Evolutionary conservation across 2,888 invertebrate genomes (phyloP), one percentile per base, ranked within the genome.

Genomic region (Zootermopsis nevadensis): DNA sequence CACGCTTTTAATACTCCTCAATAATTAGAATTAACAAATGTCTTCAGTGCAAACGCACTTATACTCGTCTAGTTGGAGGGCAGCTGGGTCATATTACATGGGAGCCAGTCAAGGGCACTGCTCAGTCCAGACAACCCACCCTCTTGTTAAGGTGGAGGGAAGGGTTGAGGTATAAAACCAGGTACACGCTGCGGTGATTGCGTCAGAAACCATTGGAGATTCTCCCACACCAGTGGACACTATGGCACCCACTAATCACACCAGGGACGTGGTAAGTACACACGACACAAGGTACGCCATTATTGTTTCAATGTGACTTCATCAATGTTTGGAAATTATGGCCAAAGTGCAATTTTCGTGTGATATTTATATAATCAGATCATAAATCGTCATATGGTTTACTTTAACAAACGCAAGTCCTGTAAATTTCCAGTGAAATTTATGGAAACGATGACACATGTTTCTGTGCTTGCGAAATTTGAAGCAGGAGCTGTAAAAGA

Each of bases 161-260:
- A 69, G 69, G 69, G 33, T 69, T 69, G 69, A 30, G 48, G 33
- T 69, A 69, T 69, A 69, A 69, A 69, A 69, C 69, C 69, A 69
- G 69, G 69, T 69, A 33, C 69, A 31, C 33, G 69, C 10, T 22
- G 6, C 4, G 33, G 60, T 27, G 60, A 60, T 60, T 60, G 60
- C 60, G 60, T 60, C 60, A 60, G 60, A 60, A 60, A n/a, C 77
- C 19, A n/a, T 22, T 15, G 24, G 30, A 77, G 33, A 77, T 22
- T 53, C 30, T 19, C 38, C 42, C 48, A 77, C 24, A 42, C 22
- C 77, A 77, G n/a, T 30, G 30, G 77, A 53, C 48, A 19, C 48
- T 48, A 48, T 48, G 27, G 31, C 67, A 31, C 31, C 24, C 2
- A 22, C 33, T 33, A 33, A 22, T 60, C 48, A 19, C 15, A 48